Percentiles rank a stretch among this genome's conserved stretches.
phyloP scores from a whole-genome alignment of 2,888 invertebrate genomes.

The Drosophila affinis region DNA sequence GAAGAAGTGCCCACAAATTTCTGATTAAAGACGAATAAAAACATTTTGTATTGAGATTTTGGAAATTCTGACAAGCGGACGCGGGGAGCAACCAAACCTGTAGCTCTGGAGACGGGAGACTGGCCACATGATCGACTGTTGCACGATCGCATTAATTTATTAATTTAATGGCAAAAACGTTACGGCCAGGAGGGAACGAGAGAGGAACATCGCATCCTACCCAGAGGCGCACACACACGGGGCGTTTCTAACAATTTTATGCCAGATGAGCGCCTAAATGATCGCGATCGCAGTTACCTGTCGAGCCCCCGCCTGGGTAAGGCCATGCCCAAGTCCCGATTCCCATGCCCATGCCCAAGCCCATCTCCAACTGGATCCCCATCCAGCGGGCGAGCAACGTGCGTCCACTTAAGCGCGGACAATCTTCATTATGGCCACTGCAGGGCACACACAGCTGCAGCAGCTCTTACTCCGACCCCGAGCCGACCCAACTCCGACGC shows the following conservation, averaged over 20 bases:
- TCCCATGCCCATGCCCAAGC: conserved; percentile 14
- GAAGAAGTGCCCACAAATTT: conserved; percentile 46
- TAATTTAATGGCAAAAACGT: conserved; percentile 83
- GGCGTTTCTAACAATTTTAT: conserved; percentile 83
- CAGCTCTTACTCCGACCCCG: conserved; percentile 35
- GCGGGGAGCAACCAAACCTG: conserved; percentile 10
- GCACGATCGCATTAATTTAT: conserved; percentile 82
- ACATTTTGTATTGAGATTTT: conserved; percentile 67
- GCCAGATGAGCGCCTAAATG: conserved; percentile 79
- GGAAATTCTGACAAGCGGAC: conserved; percentile 61
- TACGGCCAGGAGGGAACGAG: conserved; percentile 52
- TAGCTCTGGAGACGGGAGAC: not conserved
- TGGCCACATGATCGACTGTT: conserved; percentile 47
- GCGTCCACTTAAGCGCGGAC: conserved; percentile 79
- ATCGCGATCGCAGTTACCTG: conserved; percentile 71
- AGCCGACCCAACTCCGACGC: conserved; percentile 8
- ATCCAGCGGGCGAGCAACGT: conserved; percentile 51
- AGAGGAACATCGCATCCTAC: conserved; percentile 12
- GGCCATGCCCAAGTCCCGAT: conserved; percentile 12
- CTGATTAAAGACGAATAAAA: conserved; percentile 51
- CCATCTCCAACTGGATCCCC: conserved; percentile 1
- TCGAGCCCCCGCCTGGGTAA: conserved; percentile 37
- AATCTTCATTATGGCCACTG: conserved; percentile 81
- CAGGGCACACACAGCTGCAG: conserved; percentile 62
- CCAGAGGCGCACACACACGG: conserved; percentile 62